Evolutionary conservation across 2,113 vertebrate genomes (phyloP).

Genomic region (Phrynosoma blainvillii): DNA sequence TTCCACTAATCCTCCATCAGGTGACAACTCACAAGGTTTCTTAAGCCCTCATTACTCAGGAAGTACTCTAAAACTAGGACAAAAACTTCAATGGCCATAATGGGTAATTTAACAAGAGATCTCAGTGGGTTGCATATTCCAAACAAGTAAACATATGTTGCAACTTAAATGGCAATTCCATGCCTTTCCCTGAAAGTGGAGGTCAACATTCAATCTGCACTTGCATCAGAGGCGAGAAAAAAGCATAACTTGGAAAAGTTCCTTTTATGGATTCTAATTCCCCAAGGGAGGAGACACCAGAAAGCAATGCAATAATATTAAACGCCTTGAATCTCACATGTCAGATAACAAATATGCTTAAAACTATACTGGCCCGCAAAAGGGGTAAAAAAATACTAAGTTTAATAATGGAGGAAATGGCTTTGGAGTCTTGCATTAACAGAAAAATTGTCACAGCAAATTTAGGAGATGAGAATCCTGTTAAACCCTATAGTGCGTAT

Average conservation of each 20-base stretch:
- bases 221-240: neutral
- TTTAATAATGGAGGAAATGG: too few relatives aligned
- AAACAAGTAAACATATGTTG: neutral
- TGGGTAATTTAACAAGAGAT: constrained; percentile 19
- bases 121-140: neutral
- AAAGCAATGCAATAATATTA: neutral
- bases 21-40: constrained; percentile 83
- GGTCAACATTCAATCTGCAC: neutral
- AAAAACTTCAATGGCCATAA: constrained; percentile 61
- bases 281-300: neutral
- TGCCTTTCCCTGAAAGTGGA: neutral
- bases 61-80: constrained; percentile 49
- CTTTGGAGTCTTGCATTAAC: too few relatives aligned
- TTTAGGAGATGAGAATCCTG: too few relatives aligned
- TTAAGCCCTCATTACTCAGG: constrained; percentile 63
- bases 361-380: too few relatives aligned
- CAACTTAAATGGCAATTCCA: neutral
- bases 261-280: too few relatives aligned
- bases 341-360: too few relatives aligned
- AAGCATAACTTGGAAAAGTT: neutral
- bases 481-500: too few relatives aligned
- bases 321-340: too few relatives aligned
- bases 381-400: too few relatives aligned
- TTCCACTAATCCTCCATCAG: constrained; percentile 80
- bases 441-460: too few relatives aligned